Base-by-base conservation (phyloP, 2,888 invertebrate species). In the Parnassius orleans region DNA sequence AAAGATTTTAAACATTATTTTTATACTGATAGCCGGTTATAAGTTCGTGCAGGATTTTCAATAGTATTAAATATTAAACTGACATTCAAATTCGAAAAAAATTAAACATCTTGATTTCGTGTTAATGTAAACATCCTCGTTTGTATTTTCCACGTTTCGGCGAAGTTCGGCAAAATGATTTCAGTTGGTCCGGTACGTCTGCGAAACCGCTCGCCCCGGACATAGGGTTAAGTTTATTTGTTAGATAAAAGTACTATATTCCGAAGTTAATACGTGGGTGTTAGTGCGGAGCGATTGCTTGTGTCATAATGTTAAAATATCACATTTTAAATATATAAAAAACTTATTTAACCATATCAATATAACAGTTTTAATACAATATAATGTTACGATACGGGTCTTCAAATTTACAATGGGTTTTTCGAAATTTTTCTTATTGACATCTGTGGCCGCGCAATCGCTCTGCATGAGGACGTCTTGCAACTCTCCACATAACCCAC, bases 401-500 rank as follows among this genome's bases (percentile, higher is more conserved):
- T 50, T 51, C 48, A 54, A 41, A 51, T 51, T 54, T 15, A 54
- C 15, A 59, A 53, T 48, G 51, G 60, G n/a, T 54, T 63, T 14
- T 55, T 52, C 51, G 60, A 52, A 52, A 53, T 62, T 61, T 58
- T 68, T 63, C 55, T 41, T 59, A 55, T 46, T 59, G 55, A 19
- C 59, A 54, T 58, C 68, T 65, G 72, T 75, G 78, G 73, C 42
- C 53, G 47, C 11, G 46, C 19, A 43, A 63, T 69, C 72, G 78
- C 79, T 82, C 79, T 82, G 83, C 84, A 77, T 73, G 80, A 81
- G 81, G 79, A 79, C 79, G 79, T 76, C 73, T 43, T 77, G 86
- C 82, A 87, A 91, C 89, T 92, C 93, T 93, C 94, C 80, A 87
- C 92, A 93, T 93, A 95, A 78, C 72, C 92, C 92, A 93, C 92